phyloP scores from a whole-genome alignment of 1,140 invertebrate species.

The Anastatus disparis region DNA sequence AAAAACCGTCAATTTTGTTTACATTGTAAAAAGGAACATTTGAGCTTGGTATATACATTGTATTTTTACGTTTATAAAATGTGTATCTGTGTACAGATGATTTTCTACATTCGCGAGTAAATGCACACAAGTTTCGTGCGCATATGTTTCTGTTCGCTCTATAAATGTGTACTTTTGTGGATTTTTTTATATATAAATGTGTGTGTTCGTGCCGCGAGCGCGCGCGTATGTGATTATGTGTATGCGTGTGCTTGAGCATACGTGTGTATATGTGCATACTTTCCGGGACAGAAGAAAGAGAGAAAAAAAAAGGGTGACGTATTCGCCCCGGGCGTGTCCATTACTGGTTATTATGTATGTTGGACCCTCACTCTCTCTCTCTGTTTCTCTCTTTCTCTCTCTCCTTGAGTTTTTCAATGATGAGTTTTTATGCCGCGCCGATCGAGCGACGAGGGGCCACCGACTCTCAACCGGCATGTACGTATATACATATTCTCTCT shows the following conservation, averaged over 20 bases:
- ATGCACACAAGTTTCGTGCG: not conserved
- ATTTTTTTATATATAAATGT: not conserved
- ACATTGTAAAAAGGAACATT: no score
- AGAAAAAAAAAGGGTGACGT: constrained; percentile 51
- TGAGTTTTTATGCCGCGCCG: constrained; percentile 49
- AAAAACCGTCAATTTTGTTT: no score
- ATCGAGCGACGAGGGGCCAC: constrained; percentile 41
- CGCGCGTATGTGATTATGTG: not conserved
- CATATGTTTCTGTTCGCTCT: no score
- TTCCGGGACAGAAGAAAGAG: constrained; percentile 46
- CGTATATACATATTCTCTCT: no score
- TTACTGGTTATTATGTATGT: constrained; percentile 60
- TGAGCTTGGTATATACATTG: no score
- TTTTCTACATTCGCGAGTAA: not conserved
- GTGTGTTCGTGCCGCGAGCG: not conserved
- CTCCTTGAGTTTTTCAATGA: constrained; percentile 42
- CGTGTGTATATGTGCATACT: no score
- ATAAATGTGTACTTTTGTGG: no score
- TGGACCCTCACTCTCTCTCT: constrained; percentile 51
- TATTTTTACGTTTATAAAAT: no score
- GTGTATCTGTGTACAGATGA: not conserved
- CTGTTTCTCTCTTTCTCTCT: no score
- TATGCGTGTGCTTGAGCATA: no score
- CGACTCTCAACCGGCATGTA: not conserved
- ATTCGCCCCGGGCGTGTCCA: constrained; percentile 57